phyloP scores from a whole-genome alignment of 2,888 invertebrate species.

The Scaeva pyrastri region DNA sequence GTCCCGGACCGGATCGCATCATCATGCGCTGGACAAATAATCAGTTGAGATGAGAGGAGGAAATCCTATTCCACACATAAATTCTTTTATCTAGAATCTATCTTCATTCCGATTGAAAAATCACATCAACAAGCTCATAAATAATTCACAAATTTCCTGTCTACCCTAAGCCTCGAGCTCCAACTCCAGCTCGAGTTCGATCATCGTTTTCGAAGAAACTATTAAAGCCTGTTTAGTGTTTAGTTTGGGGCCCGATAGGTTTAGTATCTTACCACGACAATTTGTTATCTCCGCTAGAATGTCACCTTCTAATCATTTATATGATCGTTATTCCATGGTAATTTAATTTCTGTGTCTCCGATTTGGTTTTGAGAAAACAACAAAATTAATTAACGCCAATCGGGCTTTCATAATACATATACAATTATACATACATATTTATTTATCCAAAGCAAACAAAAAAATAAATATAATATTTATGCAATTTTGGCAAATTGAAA shows the following conservation, averaged over 20 bases:
- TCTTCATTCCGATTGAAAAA: conserved; percentile 60
- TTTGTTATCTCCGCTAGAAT: conserved; percentile 71
- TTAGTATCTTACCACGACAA: conserved; percentile 60
- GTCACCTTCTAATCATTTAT: conserved; percentile 68
- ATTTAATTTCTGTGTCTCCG: conserved; percentile 47
- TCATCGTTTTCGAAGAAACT: not conserved
- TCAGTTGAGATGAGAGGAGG: not conserved
- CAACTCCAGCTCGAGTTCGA: not conserved
- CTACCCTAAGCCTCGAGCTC: conserved; percentile 15
- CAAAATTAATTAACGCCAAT: conserved; percentile 68
- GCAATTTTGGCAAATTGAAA: conserved; percentile 72
- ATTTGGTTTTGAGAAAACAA: conserved; percentile 16
- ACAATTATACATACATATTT: not conserved
- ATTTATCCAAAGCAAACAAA: no score
- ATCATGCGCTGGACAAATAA: not conserved
- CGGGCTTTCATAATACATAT: conserved; percentile 65
- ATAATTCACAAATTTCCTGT: conserved; percentile 55
- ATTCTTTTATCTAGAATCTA: conserved; percentile 61
- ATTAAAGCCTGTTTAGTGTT: conserved; percentile 28
- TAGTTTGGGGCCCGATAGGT: conserved; percentile 6
- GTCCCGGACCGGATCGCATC: not conserved
- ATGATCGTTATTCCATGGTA: conserved; percentile 71
- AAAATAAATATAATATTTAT: conserved; percentile 62
- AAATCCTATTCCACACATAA: not conserved
- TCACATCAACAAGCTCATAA: conserved; percentile 63